Base-by-base conservation (phyloP, 2,113 vertebrate species). In the Indri indri region DNA sequence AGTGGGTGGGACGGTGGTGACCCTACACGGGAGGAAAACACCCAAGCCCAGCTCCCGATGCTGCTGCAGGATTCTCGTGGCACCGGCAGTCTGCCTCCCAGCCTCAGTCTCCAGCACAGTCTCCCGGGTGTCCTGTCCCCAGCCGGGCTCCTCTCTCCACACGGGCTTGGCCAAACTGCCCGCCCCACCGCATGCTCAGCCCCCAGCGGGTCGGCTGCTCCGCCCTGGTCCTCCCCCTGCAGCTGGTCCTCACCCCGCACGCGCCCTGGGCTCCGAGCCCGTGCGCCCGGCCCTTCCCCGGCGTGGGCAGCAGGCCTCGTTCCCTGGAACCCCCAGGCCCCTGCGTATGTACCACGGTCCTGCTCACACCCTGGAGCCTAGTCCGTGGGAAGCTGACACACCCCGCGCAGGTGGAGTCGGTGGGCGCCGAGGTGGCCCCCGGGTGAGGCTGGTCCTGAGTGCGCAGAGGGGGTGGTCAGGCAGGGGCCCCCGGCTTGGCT, bases 261-360 rank as follows among this genome's bases (percentile, higher is more conserved):
- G 54, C 54, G 18, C 59, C 59, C 59, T 27, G 59, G 59, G 25
- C 59, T 61, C 22, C 25, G 25, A 61, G 20, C 45, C 68, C 18
- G 3, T n/a, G 47, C 52, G 7, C 7, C 81, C 80, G 37, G 25
- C 40, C 30, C 25, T 34, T 47, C 20, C 42, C 10, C 3, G 59
- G 32, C 4, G 6, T 63, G 11, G 17, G 18, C 34, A 20, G 18
- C 17, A 5, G 6, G 27, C 12, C 37, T 68, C 6, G 0, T 52
- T 83, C 11, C 11, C 50, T 0, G 16, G 27, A 42, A 6, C 10
- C 45, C 37, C 17, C 68, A 32, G 11, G 10, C 22, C 37, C 40
- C 16, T 2, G 22, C 0, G 3, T 3, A 7, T 1, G 40, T 10
- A 0, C 0, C 7, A 3, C 6, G 0, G 2, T 11, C 80, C 74